These are phyloP conservation scores for Oncorhynchus gorbuscha DNA, from an alignment of 2,113 vertebrate genomes.

Conservation along the genomic window DNA sequence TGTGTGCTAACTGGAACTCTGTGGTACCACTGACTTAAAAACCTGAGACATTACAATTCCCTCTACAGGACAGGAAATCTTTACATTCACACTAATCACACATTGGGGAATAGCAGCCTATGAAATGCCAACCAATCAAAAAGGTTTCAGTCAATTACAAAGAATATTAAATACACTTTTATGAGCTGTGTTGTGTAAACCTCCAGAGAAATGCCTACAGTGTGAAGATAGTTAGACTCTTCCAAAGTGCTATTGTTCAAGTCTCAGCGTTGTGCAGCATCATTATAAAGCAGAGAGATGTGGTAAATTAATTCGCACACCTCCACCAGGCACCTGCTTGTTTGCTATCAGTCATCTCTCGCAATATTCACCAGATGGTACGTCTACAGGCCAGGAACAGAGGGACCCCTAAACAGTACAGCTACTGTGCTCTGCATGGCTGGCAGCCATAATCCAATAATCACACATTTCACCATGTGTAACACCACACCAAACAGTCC, in stretches of 20 bases:
- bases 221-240: background rate
- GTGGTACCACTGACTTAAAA: background rate
- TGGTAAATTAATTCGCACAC: too few species aligned
- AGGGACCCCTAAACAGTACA: background rate
- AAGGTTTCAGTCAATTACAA: background rate
- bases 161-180: background rate
- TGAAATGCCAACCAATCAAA: background rate
- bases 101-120: background rate
- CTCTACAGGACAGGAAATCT: background rate
- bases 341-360: conserved; percentile 15
- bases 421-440: too few species aligned
- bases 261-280: too few species aligned
- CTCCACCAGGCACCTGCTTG: background rate
- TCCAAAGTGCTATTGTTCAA: background rate
- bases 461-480: too few species aligned
- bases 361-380: background rate
- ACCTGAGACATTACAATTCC: background rate
- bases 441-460: too few species aligned
- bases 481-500: too few species aligned
- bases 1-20: background rate
- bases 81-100: background rate
- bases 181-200: background rate
- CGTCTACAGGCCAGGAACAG: background rate
- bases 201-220: background rate
- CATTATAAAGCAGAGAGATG: too few species aligned